Evolutionary conservation across 2,113 vertebrate genomes (phyloP), one percentile per base, ranked within the genome.

Genomic region (Himantopus leucocephalus): DNA sequence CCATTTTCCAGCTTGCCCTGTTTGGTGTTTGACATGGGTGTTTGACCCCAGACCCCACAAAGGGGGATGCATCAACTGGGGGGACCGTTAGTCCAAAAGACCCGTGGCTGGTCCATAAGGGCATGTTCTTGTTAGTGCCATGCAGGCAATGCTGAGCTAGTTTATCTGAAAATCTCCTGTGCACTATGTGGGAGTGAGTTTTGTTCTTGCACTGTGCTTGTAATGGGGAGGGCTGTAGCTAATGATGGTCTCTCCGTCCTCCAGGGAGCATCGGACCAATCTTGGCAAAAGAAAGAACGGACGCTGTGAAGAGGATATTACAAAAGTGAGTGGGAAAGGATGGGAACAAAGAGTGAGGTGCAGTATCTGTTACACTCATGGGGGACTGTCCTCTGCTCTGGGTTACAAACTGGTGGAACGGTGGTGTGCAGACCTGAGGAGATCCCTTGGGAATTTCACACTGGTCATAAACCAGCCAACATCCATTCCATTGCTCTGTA

Each of bases 231-330:
- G 13, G 22, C 24, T 1, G 5, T 4, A 8, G 35, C 60, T 91
- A 76, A 85, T 2, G 2, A 39, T 0, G 3, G 10, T 87, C 5
- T 79, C n/a, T 73, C 18, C 39, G 2, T 64, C 70, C 32, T 87
- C 62, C 77, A 97, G 97, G 66, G 60, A 91, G 5, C 84, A 70
- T 18, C 35, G 1, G 35, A 70, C 89, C 66, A 76, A 3, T 32
- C 5, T 91, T 10, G 84, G 92, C 83, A 97, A 95, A 70, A 95
- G 94, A 24, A 96, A 91, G 79, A 64, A 92, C 0, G 97, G 97
- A 24, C 87, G 23, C 19, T 97, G 97, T 70, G 95, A 96, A 12
- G 83, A 94, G 70, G 89, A 95, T 53, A 41, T 70, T 41, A 88
- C 86, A 20, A 94, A n/a, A 43, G 97, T 97, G 78, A 96, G 94